These are phyloP conservation scores for Trogon melanurus DNA, from an alignment of 2,113 vertebrate species.

Conservation along the genomic window DNA sequence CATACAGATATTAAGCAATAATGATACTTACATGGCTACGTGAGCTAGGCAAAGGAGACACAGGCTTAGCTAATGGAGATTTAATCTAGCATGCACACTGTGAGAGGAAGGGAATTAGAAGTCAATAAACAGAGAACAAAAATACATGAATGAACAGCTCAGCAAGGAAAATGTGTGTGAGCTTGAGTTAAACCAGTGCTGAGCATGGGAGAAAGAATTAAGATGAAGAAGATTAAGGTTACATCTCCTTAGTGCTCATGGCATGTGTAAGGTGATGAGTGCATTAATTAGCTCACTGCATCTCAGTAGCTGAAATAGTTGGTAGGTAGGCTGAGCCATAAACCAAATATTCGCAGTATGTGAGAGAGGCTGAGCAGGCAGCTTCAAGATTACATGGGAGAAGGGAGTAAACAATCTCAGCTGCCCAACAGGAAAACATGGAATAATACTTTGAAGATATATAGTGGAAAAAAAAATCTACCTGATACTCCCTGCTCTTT, in stretches of 20 bases:
- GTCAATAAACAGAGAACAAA: neutral
- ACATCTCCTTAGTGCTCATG: neutral
- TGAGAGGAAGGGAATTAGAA: neutral
- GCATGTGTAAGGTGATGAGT: neutral
- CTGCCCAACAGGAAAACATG: neutral
- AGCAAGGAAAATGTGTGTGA: neutral
- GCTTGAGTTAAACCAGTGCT: neutral
- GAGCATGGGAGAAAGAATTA: neutral
- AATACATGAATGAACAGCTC: neutral
- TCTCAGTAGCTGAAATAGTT: conserved; percentile 41
- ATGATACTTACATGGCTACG: neutral
- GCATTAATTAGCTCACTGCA: neutral
- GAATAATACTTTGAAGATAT: neutral
- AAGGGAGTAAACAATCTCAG: neutral
- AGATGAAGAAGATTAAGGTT: neutral
- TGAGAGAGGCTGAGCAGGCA: conserved; percentile 20
- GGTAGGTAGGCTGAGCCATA: conserved; percentile 42
- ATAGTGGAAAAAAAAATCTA: neutral
- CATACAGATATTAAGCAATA: neutral
- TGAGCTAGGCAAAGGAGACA: neutral
- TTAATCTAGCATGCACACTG: neutral
- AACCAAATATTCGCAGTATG: conserved; percentile 35
- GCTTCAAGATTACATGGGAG: neutral
- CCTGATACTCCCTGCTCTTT: neutral
- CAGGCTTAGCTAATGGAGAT: neutral